Percentiles rank a stretch among this genome's conserved stretches.
phyloP scores from a whole-genome alignment of 1,140 invertebrate genomes.

The Drosophila santomea region DNA sequence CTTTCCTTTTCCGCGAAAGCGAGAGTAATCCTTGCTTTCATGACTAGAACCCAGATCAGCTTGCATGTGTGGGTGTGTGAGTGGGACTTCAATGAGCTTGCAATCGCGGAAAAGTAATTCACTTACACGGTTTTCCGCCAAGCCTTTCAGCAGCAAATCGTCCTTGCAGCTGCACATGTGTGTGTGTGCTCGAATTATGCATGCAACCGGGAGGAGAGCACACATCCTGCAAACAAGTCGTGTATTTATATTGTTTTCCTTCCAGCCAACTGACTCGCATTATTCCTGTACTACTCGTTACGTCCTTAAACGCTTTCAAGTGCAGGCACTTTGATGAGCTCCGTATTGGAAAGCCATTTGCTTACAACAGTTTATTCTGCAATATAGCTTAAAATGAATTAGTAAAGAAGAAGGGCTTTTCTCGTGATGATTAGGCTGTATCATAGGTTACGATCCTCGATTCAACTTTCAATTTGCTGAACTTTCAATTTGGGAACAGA shows the following conservation, averaged over 20 bases:
- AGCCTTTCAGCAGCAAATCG: slow-evolving; percentile 29
- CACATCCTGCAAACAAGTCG: slow-evolving; percentile 63
- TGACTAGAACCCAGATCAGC: slow-evolving; percentile 22
- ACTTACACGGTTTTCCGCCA: slow-evolving; percentile 24
- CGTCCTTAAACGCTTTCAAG: slow-evolving; percentile 53
- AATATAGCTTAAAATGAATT: neutral
- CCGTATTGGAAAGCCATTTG: too few species aligned
- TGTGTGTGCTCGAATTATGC: slow-evolving; percentile 18
- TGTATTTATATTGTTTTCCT: slow-evolving; percentile 46
- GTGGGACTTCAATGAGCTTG: slow-evolving; percentile 56
- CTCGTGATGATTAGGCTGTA: too few species aligned
- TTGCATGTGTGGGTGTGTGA: slow-evolving; percentile 37
- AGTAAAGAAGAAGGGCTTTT: too few species aligned
- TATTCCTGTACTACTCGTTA: slow-evolving; percentile 26
- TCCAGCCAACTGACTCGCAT: slow-evolving; percentile 3
- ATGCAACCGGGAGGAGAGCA: slow-evolving; percentile 56
- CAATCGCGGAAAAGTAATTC: slow-evolving; percentile 53
- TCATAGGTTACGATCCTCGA: neutral
- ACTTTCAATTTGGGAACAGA: neutral
- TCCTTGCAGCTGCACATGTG: slow-evolving; percentile 22
- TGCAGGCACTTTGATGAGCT: slow-evolving; percentile 21
- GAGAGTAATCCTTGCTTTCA: slow-evolving; percentile 12
- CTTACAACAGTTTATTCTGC: too few species aligned
- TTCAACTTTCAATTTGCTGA: slow-evolving; percentile 51
- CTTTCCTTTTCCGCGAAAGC: neutral